Percentiles rank a stretch among this genome's conserved stretches.
Conservation (phyloP, 2,113 vertebrate species). For the Drymodes brunneopygia region DNA sequence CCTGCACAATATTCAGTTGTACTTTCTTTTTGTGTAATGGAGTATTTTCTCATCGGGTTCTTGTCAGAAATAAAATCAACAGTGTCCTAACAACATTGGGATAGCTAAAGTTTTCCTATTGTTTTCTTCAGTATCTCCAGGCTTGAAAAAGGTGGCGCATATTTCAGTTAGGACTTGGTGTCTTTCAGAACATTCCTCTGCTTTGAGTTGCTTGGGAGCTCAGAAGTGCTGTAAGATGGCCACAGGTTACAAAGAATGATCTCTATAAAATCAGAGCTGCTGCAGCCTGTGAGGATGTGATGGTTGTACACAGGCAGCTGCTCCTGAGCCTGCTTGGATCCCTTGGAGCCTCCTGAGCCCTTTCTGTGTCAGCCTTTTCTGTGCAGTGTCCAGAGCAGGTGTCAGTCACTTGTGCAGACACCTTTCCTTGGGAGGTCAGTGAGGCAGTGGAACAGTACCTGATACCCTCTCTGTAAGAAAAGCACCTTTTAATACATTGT, state of each 20-base stretch:
- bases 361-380: not conserved
- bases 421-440: not conserved
- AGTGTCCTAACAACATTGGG: not conserved
- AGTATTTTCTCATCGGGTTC: not conserved
- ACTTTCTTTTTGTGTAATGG: not conserved
- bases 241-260: not conserved
- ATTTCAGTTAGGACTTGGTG: not conserved
- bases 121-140: not conserved
- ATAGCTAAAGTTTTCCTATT: not conserved
- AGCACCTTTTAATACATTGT: not conserved
- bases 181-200: not conserved
- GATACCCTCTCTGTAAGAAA: not conserved
- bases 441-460: not conserved
- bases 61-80: not conserved
- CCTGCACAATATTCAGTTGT: not conserved
- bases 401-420: not conserved
- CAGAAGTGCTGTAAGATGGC: not conserved
- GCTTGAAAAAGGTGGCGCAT: not conserved
- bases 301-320: not conserved
- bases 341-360: not conserved
- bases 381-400: not conserved
- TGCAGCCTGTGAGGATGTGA: not conserved
- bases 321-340: not conserved
- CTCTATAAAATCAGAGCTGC: not conserved
- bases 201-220: not conserved